A percentile compares a stretch with the other conserved stretches of the same genome.
phyloP scores from a whole-genome alignment of 2,113 vertebrate genomes.

The Scopus umbretta region DNA sequence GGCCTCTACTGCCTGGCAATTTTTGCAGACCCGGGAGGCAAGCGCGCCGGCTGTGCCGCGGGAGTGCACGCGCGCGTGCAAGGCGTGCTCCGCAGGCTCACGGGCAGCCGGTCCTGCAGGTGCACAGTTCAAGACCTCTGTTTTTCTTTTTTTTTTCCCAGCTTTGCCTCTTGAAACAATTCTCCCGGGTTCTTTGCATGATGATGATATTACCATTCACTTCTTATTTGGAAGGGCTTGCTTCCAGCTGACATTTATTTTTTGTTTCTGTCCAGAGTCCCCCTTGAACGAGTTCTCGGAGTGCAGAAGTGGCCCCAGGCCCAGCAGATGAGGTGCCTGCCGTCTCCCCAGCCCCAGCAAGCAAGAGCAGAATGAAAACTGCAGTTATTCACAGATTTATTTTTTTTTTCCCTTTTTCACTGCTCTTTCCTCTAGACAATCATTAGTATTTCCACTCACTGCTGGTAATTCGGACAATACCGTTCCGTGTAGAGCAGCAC shows the following conservation, averaged over 20 bases:
- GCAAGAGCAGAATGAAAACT: not conserved
- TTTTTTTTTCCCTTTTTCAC: accelerated
- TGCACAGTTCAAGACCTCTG: not conserved
- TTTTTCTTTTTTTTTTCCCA: not conserved
- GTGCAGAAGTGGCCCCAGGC: not conserved
- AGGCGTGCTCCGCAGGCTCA: accelerated
- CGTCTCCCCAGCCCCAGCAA: not conserved
- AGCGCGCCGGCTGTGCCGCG: not conserved
- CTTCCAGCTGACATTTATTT: not conserved
- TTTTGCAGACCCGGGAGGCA: not conserved
- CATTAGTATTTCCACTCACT: not conserved
- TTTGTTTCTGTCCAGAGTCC: not conserved
- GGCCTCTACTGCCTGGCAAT: not conserved
- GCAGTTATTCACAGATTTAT: not conserved
- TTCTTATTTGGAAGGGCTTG: not conserved
- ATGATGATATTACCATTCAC: not conserved
- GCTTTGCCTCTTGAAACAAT: not conserved
- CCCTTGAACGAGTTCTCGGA: not conserved
- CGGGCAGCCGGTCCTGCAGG: not conserved
- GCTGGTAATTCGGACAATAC: accelerated
- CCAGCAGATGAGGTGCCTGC: not conserved
- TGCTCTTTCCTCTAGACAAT: not conserved
- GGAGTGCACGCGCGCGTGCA: not conserved
- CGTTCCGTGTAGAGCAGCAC: not conserved
- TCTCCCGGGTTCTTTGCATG: not conserved